These are phyloP conservation scores for Proisotoma minuta DNA, from an alignment of 2,888 invertebrate genomes.

Conservation along the genomic window DNA sequence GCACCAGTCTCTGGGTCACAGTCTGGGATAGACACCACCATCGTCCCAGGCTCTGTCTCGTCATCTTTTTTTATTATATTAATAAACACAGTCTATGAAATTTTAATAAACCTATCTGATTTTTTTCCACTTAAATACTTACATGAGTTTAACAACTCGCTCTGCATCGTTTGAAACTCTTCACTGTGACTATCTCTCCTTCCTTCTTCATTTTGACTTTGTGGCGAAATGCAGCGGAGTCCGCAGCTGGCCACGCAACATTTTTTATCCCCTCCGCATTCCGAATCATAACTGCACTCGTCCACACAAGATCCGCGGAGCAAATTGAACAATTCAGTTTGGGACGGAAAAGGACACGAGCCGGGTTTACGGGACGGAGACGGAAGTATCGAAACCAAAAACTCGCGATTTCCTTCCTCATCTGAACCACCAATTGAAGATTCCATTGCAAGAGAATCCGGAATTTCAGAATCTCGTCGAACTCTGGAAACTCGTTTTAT, in stretches of 20 bases:
- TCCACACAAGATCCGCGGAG: conserved; percentile 45
- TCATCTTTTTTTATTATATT: conserved; percentile 22
- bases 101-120: neutral
- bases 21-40: conserved; percentile 48
- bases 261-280: conserved; percentile 44
- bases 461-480: conserved; percentile 15
- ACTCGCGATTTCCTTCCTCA: conserved; percentile 22
- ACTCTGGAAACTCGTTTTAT: too few species aligned
- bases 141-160: too few species aligned
- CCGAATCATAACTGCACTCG: conserved; percentile 46
- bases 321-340: conserved; percentile 43
- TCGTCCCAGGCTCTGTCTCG: conserved; percentile 29
- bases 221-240: neutral
- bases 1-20: conserved; percentile 48
- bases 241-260: conserved; percentile 44
- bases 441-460: conserved; percentile 21
- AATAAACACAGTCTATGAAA: neutral
- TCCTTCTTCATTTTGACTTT: too few species aligned
- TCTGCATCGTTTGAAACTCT: too few species aligned
- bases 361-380: conserved; percentile 38
- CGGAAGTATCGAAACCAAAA: conserved; percentile 42
- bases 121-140: neutral
- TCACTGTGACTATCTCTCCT: too few species aligned
- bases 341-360: conserved; percentile 44
- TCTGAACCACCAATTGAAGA: conserved; percentile 23